phyloP scores from a whole-genome alignment of 2,888 invertebrate genomes.

The Phytoseiulus persimilis region DNA sequence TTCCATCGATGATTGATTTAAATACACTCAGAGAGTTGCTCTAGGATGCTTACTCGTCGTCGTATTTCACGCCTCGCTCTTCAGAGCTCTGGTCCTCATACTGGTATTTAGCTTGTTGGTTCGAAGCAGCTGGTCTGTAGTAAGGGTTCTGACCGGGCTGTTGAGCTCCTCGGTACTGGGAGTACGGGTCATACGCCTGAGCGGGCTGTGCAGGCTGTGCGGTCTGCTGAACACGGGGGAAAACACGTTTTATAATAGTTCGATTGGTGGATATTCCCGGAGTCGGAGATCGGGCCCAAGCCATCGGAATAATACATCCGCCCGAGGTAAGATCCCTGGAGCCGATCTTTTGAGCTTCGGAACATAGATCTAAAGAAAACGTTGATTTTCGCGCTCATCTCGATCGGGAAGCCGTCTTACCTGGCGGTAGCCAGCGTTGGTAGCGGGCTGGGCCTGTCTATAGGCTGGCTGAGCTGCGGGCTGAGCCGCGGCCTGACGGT shows the following conservation, averaged over 20 bases:
- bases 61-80: conserved; percentile 27
- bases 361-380: too few species aligned
- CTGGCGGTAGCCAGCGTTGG: conserved; percentile 32
- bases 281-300: too few species aligned
- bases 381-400: not conserved
- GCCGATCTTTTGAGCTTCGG: too few species aligned
- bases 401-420: not conserved
- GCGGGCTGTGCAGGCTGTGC: conserved; percentile 8
- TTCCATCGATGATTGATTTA: not conserved
- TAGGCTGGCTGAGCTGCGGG: conserved; percentile 38
- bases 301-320: too few species aligned
- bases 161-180: conserved; percentile 22
- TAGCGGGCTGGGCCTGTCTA: conserved; percentile 40
- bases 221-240: not conserved
- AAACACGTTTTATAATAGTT: not conserved
- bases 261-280: too few species aligned
- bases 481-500: conserved; percentile 39
- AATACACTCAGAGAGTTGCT: not conserved
- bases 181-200: conserved; percentile 24
- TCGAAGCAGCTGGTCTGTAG: conserved; percentile 16
- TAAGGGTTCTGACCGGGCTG: conserved; percentile 29
- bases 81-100: conserved; percentile 34
- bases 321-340: too few species aligned
- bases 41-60: conserved; percentile 1
- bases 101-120: conserved; percentile 26